phyloP scores from a whole-genome alignment of 2,797 vertebrate genomes.

The Cichlasoma orientale region DNA sequence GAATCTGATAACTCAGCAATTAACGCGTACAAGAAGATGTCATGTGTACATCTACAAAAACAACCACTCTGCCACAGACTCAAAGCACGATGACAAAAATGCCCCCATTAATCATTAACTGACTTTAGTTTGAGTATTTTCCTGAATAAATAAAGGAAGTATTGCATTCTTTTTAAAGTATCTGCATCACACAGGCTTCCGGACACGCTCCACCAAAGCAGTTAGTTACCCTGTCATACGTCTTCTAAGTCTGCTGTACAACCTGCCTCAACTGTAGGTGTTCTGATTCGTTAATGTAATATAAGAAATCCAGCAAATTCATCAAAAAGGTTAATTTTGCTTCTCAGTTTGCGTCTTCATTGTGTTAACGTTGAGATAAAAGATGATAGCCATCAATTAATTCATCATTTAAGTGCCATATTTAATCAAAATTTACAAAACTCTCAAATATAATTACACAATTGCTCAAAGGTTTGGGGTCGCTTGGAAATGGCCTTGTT shows the following conservation, averaged over 20 bases:
- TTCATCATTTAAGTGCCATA: neutral
- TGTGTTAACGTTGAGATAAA: neutral
- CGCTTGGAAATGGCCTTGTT: neutral
- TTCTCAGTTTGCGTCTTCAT: neutral
- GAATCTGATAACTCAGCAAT: conserved; percentile 83
- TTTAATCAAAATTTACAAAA: neutral
- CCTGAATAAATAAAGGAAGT: neutral
- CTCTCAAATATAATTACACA: neutral
- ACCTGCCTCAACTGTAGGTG: no score
- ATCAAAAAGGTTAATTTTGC: neutral
- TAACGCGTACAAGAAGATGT: conserved; percentile 54
- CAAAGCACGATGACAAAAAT: neutral
- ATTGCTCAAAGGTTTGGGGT: neutral
- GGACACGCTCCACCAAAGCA: neutral
- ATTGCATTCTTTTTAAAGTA: neutral
- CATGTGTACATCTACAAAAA: conserved; percentile 14
- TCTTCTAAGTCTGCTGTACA: no score
- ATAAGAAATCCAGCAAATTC: neutral
- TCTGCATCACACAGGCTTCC: neutral
- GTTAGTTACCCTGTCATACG: no score
- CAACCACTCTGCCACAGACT: neutral
- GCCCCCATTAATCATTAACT: neutral
- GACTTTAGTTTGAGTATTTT: neutral
- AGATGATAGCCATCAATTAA: no score
- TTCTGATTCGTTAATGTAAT: no score